A percentile compares a stretch with the other conserved stretches of the same genome.
Conservation (phyloP, 2,797 vertebrate genomes). For the Thalassophryne amazonica region DNA sequence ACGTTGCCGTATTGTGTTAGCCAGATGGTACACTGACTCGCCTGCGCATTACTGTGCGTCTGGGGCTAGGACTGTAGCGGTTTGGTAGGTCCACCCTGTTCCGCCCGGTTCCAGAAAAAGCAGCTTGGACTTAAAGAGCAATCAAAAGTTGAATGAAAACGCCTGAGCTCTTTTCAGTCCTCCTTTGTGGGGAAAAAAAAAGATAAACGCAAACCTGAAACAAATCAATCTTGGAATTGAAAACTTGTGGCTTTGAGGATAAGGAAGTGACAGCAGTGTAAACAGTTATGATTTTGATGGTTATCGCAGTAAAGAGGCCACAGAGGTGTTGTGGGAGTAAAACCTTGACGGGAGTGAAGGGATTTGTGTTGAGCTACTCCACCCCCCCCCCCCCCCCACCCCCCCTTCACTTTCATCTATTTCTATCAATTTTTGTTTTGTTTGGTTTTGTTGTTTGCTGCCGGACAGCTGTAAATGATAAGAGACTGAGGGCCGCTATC, state of each 20-base stretch:
- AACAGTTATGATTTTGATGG: constrained; percentile 78
- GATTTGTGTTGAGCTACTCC: constrained; percentile 45
- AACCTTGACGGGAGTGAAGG: constrained; percentile 51
- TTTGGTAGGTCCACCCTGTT: too few relatives aligned
- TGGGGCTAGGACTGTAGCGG: constrained; percentile 79
- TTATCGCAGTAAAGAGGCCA: constrained; percentile 54
- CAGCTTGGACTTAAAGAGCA: constrained; percentile 62
- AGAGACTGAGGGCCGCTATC: constrained; percentile 78
- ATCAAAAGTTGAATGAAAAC: constrained; percentile 69
- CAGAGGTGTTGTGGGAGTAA: constrained; percentile 36
- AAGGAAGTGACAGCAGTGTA: constrained; percentile 60
- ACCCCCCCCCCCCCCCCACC: constrained; percentile 26
- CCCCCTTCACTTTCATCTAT: constrained; percentile 44
- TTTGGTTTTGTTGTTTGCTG: constrained; percentile 81
- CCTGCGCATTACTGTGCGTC: constrained; percentile 76
- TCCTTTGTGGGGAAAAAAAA: constrained; percentile 51
- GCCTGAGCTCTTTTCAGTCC: constrained; percentile 25
- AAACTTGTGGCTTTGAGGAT: constrained; percentile 64
- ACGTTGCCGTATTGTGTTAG: constrained; percentile 88
- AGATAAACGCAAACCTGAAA: constrained; percentile 68
- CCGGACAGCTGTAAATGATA: constrained; percentile 83
- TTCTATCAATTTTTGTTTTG: constrained; percentile 75
- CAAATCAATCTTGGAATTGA: constrained; percentile 77
- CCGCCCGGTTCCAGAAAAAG: constrained; percentile 42
- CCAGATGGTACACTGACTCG: constrained; percentile 84